Percentiles rank a stretch among this genome's conserved stretches.
These are phyloP conservation scores for Syrista parreyssii DNA, from an alignment of 2,888 invertebrate species.

Conservation along the genomic window DNA sequence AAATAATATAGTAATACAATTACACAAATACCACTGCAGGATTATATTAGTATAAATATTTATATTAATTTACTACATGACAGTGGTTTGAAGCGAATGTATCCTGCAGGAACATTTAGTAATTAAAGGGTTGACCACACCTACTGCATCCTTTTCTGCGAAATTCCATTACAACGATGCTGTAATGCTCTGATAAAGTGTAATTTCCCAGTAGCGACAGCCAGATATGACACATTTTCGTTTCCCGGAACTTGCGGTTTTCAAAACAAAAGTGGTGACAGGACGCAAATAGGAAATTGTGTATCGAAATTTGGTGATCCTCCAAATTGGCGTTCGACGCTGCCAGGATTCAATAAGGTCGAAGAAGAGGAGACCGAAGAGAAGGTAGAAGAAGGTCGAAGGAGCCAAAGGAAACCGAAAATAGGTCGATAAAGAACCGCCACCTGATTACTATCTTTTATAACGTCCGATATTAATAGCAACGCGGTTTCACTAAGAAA, in stretches of 20 bases:
- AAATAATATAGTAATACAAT: too few species aligned
- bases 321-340: slow-evolving; percentile 10
- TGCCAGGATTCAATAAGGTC: background rate
- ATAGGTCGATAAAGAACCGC: slow-evolving; percentile 15
- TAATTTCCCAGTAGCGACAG: background rate
- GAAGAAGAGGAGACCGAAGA: background rate
- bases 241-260: background rate
- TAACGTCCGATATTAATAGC: slow-evolving; percentile 1
- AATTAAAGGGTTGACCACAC: background rate
- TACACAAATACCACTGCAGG: too few species aligned
- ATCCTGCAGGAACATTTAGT: too few species aligned
- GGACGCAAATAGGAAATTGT: slow-evolving; percentile 8
- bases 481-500: background rate
- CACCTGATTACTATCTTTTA: slow-evolving; percentile 23
- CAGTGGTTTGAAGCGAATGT: background rate
- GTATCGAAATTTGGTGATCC: slow-evolving; percentile 14
- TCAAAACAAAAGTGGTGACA: background rate
- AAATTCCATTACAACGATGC: too few species aligned
- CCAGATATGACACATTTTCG: background rate
- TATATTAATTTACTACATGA: background rate
- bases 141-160: background rate
- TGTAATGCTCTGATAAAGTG: background rate
- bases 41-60: background rate
- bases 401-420: slow-evolving; percentile 12
- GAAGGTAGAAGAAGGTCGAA: slow-evolving; percentile 14